Percentiles rank a stretch among this genome's conserved stretches.
Evolutionary conservation across 2,888 invertebrate genomes (phyloP).

Genomic region (Oscheius sp.): DNA sequence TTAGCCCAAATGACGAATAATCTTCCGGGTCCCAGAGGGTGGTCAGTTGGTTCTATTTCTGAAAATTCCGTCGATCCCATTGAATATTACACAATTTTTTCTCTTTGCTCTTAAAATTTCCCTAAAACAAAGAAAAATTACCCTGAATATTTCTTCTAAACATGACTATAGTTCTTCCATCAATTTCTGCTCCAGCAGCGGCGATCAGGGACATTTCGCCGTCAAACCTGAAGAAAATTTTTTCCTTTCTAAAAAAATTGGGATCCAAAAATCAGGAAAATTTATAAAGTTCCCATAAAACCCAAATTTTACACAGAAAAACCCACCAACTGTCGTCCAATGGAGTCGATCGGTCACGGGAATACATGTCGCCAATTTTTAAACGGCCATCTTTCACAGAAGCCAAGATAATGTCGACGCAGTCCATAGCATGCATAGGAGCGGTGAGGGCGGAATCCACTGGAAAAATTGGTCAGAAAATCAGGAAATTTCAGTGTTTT

Average conservation of each 20-base stretch:
- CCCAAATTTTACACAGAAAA: no score
- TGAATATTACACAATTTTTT: not conserved
- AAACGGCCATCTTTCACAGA: slow-evolving; percentile 59
- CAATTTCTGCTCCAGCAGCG: slow-evolving; percentile 64
- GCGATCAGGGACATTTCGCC: slow-evolving; percentile 69
- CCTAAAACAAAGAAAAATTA: slow-evolving; percentile 26
- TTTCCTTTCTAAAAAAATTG: no score
- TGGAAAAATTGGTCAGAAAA: slow-evolving; percentile 39
- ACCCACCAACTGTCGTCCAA: slow-evolving; percentile 63
- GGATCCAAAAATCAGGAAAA: not conserved
- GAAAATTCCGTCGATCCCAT: slow-evolving; percentile 25
- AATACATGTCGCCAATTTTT: slow-evolving; percentile 68
- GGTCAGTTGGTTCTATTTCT: slow-evolving; percentile 72
- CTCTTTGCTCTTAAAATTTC: not conserved
- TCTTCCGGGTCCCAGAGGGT: slow-evolving; percentile 68
- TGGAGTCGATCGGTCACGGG: slow-evolving; percentile 69
- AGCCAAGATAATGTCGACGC: slow-evolving; percentile 67
- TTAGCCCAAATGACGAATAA: slow-evolving; percentile 67
- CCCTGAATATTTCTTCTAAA: slow-evolving; percentile 65
- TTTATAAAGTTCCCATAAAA: not conserved
- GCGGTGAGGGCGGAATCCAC: slow-evolving; percentile 63
- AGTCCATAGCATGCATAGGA: slow-evolving; percentile 71
- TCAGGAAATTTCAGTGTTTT: not conserved
- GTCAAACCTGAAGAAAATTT: slow-evolving; percentile 62
- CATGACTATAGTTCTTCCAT: slow-evolving; percentile 69